A percentile compares a stretch with the other conserved stretches of the same genome.
Evolutionary conservation across 2,797 vertebrate genomes (phyloP).

Genomic region (Acanthurus lineatus): DNA sequence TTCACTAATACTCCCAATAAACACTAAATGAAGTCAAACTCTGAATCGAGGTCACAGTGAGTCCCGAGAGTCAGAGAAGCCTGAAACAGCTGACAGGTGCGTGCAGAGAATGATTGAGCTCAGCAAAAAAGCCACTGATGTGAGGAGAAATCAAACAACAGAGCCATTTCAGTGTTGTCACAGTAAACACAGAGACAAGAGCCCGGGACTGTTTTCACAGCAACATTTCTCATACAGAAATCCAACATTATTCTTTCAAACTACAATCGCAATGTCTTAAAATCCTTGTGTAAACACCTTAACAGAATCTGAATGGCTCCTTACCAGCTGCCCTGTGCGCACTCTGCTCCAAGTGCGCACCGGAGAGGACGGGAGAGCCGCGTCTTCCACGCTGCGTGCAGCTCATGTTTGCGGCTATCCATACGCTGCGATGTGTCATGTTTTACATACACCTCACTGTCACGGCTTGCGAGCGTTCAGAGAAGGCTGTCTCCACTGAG

Average conservation of each 20-base stretch:
- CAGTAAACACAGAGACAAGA: slow-evolving; percentile 67
- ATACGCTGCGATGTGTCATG: slow-evolving; percentile 62
- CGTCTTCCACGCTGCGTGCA: slow-evolving; percentile 51
- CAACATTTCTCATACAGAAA: slow-evolving; percentile 15
- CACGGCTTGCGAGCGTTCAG: slow-evolving; percentile 65
- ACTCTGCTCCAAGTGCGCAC: slow-evolving; percentile 59
- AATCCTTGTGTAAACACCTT: background rate
- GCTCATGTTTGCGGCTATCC: slow-evolving; percentile 65
- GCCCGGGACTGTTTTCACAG: slow-evolving; percentile 28
- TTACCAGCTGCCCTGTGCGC: slow-evolving; percentile 72
- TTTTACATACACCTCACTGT: slow-evolving; percentile 50
- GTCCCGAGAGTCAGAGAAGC: slow-evolving; percentile 26
- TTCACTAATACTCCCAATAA: slow-evolving; percentile 37
- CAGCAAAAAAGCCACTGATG: slow-evolving; percentile 49
- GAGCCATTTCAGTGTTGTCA: slow-evolving; percentile 57
- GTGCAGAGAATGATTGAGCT: slow-evolving; percentile 39
- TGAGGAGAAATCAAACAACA: slow-evolving; percentile 69
- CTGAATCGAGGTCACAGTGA: slow-evolving; percentile 39
- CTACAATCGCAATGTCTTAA: background rate
- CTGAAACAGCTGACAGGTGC: slow-evolving; percentile 72
- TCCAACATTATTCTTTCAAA: background rate
- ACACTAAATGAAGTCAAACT: slow-evolving; percentile 12
- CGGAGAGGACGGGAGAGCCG: slow-evolving; percentile 38
- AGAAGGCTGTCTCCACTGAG: slow-evolving; percentile 66
- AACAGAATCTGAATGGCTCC: background rate